A percentile compares a stretch with the other conserved stretches of the same genome.
Conservation (phyloP, 2,888 invertebrate species). For the Corbicula japonica region DNA sequence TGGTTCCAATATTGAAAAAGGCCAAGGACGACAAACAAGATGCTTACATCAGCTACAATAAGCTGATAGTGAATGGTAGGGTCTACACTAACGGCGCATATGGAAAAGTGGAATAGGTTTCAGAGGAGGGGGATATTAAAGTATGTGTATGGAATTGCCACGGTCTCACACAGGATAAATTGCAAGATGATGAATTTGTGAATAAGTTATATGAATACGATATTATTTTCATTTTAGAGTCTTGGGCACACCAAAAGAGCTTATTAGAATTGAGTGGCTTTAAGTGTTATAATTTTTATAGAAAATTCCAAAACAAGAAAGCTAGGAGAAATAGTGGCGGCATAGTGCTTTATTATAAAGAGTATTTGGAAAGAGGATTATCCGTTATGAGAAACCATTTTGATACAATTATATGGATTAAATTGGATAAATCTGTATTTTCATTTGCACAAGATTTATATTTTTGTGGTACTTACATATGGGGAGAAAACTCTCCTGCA, state of each 20-base stretch:
- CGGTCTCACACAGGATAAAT: conserved; percentile 5
- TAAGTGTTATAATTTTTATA: background rate
- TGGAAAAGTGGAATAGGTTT: conserved; percentile 28
- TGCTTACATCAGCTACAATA: conserved; percentile 36
- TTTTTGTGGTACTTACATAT: background rate
- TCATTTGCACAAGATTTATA: background rate
- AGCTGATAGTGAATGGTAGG: conserved; percentile 13
- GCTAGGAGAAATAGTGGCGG: background rate
- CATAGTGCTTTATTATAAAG: background rate
- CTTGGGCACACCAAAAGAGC: background rate
- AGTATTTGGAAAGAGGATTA: background rate
- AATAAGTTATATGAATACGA: background rate
- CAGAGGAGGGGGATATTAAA: conserved; percentile 16
- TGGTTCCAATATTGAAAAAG: too few species aligned
- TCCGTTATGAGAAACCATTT: background rate
- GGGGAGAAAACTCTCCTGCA: conserved; percentile 7
- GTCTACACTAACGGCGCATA: conserved; percentile 29
- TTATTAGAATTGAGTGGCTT: background rate
- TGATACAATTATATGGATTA: background rate
- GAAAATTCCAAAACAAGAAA: background rate
- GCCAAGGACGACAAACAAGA: too few species aligned
- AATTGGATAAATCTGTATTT: background rate
- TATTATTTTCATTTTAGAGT: background rate
- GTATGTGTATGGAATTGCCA: conserved; percentile 33
- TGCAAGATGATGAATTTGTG: background rate